Evolutionary conservation across 1,140 invertebrate genomes (phyloP), one percentile per base, ranked within the genome.

Genomic region (Reticulitermes speratus): DNA sequence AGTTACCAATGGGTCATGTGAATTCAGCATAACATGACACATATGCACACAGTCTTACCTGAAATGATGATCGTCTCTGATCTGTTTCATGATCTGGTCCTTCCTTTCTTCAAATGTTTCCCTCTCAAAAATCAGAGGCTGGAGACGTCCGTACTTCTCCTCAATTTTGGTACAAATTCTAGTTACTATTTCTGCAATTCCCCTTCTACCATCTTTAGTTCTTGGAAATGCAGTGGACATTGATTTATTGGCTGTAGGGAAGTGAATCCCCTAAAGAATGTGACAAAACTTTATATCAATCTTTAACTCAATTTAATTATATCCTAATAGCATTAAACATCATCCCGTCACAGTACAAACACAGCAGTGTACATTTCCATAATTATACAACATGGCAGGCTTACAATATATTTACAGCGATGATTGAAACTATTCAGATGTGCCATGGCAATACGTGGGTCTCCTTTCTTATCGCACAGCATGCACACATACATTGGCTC

Each of bases 361-460:
- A 55, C 52, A 55, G 52, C 19, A 19, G 19, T 16, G 19, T 21
- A 16, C 52, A 21, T 21, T 55, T 19, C 14, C 14, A 5, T 48
- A 48, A 55, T 16, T 38, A 38, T 38, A 38, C 5, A 12, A 19
- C 14, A 48, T 12, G 11, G 32, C 14, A 45, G 44, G 89, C 88
- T 89, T 88, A 93, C 93, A 32, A 94, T 87, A 87, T 93, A 94
- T 84, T 93, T 94, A 87, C 92, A 91, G 9, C 94, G 93, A 88
- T 96, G 96, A 89, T 94, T 94, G 88, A 94, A 94, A 88, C 95
- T 96, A 6, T 93, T 94, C 88, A 96, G 92, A 89, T 96, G 96
- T 83, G 94, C 94, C 90, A 96, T 93, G 86, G 96, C 95, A 30
- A 94, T 96, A 48, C 95, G 92, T 55, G 94, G 94, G 90, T 96